Base-by-base conservation (phyloP, 2,888 invertebrate genomes). In the Watsonalla binaria region DNA sequence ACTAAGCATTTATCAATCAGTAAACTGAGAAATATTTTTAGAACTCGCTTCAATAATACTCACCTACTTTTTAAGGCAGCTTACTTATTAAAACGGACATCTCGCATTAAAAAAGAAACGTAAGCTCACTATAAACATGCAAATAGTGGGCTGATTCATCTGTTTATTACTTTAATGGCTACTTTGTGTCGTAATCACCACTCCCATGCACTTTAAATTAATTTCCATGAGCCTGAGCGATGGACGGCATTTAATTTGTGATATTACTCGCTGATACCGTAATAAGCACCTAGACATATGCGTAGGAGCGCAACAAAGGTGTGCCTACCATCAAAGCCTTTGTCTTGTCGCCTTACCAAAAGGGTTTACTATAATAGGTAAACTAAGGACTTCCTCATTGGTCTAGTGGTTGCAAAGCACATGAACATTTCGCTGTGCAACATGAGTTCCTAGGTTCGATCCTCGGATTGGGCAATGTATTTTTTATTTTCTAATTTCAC, bases 161-260 rank as follows among this genome's bases (percentile, higher is more conserved):
- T 78, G 78, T 81, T 80, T 82, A 81, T 82, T 75, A 74, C 74
- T 68, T 67, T 85, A 83, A 83, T 84, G 72, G 80, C 80, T 83
- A 81, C 82, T 82, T 80, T 78, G 63, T 70, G 66, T 66, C 62
- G 76, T 80, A 82, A 84, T 83, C 82, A 80, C 80, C 76, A 74
- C 80, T 82, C 81, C 81, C 77, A 83, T 83, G 81, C 82, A 85
- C 80, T 86, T 84, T 83, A 84, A 87, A 86, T 88, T 86, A 85
- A 87, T 88, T 84, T 78, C 76, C 75, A 74, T 81, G 80, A 76
- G 79, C 78, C 42, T 42, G 42, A 42, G 42, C 42, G 42, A 42
- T 11, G 42, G 42, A 11, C 70, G 60, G 63, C 76, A 71, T 81
- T 84, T 83, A 84, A 76, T 70, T 78, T 74, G 76, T 71, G 76